Evolutionary conservation across 2,113 vertebrate species (phyloP), one percentile per base, ranked within the genome.

Genomic region (Notothenia coriiceps): DNA sequence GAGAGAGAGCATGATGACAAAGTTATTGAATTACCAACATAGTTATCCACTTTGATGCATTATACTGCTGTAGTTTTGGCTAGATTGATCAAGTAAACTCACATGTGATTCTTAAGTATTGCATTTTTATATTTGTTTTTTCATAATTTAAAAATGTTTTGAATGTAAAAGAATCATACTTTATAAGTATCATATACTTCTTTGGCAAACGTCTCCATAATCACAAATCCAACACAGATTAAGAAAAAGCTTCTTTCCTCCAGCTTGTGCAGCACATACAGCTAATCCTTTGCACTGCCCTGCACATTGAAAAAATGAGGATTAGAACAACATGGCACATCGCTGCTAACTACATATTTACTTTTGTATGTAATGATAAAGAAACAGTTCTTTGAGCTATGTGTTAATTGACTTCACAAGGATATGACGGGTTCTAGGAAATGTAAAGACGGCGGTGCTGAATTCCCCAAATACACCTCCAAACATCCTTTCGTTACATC

Each of bases 401-500:
- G 54, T 43, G 9, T 85, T 20, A 70, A 84, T 56, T 61, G 75
- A 43, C 79, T 84, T 79, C 5, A 29, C 46, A 29, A 62, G 64
- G 65, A 77, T 83, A 40, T 72, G 79, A 51, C 52, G 40, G 64
- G 65, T 91, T 86, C 89, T 72, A 87, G 77, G 82, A 86, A 87
- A 82, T 20, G 74, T 29, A 29, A 51, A 79, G 64, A 75, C 57
- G 52, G 51, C 6, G 1, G 44, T 52, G 79, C 46, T 80, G 62
- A 86, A 88, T 88, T 88, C 80, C 87, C 64, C 89, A 67, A 69
- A 81, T 79, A 69, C 77, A 78, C 80, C 70, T 46, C 67, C 65
- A 75, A 62, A 83, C 79, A 74, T 84, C 77, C 54, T 84, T 82
- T 89, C 1, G 46, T 65, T 33, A 52, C 74, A 74, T 85, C 65